Conservation (phyloP, 2,888 invertebrate species). For the Oscheius sp. region DNA sequence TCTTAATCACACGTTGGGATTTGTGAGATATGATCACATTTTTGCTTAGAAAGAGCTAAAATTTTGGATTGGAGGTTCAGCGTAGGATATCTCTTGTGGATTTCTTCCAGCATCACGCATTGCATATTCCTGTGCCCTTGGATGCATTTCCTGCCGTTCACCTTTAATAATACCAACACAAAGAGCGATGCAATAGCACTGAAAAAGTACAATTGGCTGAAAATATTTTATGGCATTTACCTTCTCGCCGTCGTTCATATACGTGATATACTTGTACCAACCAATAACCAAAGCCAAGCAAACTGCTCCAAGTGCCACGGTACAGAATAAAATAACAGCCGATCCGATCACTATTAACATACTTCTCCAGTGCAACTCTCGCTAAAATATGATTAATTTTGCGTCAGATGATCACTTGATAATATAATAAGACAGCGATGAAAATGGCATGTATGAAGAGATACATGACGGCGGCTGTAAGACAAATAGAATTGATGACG, state of each 20-base stretch:
- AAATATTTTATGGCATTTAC: conserved; percentile 24
- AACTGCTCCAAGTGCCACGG: conserved; percentile 49
- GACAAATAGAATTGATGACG: conserved; percentile 52
- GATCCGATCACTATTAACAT: conserved; percentile 44
- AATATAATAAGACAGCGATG: conserved; percentile 55
- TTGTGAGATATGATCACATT: conserved; percentile 15
- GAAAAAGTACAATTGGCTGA: conserved; percentile 12
- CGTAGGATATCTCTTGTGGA: conserved; percentile 50
- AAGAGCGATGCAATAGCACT: conserved; percentile 36
- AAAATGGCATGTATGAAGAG: conserved; percentile 55
- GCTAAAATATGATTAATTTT: conserved; percentile 26
- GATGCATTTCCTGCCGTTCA: not conserved
- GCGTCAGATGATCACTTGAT: conserved; percentile 52
- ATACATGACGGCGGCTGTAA: conserved; percentile 53
- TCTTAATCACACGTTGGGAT: conserved; percentile 3
- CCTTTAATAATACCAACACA: conserved; percentile 39
- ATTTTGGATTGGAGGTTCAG: conserved; percentile 56
- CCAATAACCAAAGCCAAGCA: conserved; percentile 53
- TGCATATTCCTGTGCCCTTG: conserved; percentile 47
- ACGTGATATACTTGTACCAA: conserved; percentile 65
- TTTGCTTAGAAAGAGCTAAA: conserved; percentile 59
- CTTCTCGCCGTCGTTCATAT: conserved; percentile 57
- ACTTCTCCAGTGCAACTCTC: conserved; percentile 42
- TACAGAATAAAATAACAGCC: conserved; percentile 52
- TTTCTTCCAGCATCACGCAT: conserved; percentile 54